Percentiles rank a stretch among this genome's conserved stretches.
These are phyloP conservation scores for Neodiprion pinetum DNA, from an alignment of 1,140 invertebrate species.

Conservation along the genomic window DNA sequence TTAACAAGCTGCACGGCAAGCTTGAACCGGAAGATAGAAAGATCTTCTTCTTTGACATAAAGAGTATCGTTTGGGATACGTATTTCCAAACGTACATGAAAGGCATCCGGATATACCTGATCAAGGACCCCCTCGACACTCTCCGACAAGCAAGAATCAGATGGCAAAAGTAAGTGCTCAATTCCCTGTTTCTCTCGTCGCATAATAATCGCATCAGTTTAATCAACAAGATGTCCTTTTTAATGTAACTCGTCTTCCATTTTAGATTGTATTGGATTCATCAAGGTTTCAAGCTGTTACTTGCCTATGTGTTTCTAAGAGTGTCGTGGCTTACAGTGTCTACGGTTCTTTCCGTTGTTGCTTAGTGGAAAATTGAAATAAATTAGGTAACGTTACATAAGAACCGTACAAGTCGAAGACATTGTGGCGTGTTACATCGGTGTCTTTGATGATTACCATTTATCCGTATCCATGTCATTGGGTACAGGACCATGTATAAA, in stretches of 20 bases:
- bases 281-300: slow-evolving; percentile 50
- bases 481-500: no score
- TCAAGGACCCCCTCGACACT: slow-evolving; percentile 68
- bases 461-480: no score
- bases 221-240: slow-evolving; percentile 2
- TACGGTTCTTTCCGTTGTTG: slow-evolving; percentile 18
- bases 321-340: slow-evolving; percentile 45
- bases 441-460: neutral
- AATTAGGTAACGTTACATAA: slow-evolving; percentile 10
- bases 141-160: slow-evolving; percentile 61
- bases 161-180: slow-evolving; percentile 57
- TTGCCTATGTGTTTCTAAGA: slow-evolving; percentile 46
- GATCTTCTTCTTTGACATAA: slow-evolving; percentile 75
- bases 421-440: slow-evolving; percentile 6
- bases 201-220: neutral
- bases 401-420: neutral
- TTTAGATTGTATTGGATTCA: slow-evolving; percentile 59
- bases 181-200: neutral
- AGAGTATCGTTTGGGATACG: slow-evolving; percentile 66
- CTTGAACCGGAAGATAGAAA: slow-evolving; percentile 69
- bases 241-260: slow-evolving; percentile 23
- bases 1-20: slow-evolving; percentile 66
- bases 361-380: slow-evolving; percentile 7
- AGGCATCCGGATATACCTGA: slow-evolving; percentile 67
- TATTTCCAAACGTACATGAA: slow-evolving; percentile 66